These are phyloP conservation scores for Poecilia velifera DNA, from an alignment of 2,797 vertebrate species.

Conservation along the genomic window DNA sequence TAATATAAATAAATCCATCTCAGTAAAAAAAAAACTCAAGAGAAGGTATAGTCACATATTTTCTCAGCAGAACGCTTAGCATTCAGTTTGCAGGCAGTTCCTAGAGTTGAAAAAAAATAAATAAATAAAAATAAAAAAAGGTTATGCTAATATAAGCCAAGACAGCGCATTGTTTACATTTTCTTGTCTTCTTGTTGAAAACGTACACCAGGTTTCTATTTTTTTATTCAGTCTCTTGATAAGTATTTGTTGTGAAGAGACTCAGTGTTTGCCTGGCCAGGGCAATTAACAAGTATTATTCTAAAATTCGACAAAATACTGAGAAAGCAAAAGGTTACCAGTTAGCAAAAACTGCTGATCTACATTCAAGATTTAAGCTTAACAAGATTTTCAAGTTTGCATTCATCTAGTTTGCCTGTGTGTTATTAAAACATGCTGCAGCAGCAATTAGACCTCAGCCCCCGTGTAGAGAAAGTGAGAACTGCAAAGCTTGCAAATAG, in stretches of 20 bases:
- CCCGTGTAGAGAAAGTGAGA: background rate
- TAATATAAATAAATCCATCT: background rate
- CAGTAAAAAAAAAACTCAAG: background rate
- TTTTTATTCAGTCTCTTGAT: background rate
- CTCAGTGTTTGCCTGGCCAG: background rate
- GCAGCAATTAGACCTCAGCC: background rate
- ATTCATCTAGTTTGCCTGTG: background rate
- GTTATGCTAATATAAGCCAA: background rate
- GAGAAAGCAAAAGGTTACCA: background rate
- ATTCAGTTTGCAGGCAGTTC: background rate
- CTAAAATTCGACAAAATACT: background rate
- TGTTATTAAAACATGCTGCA: background rate
- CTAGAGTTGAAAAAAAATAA: background rate
- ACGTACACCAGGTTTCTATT: background rate
- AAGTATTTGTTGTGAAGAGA: background rate
- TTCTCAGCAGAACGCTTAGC: background rate
- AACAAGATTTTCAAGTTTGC: background rate
- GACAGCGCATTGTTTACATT: background rate
- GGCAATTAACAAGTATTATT: background rate
- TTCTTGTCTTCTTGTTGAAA: background rate
- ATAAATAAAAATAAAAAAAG: background rate
- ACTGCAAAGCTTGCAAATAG: background rate
- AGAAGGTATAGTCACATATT: background rate
- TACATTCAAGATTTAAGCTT: background rate
- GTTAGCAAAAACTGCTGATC: background rate